Percentiles rank a stretch among this genome's conserved stretches.
Evolutionary conservation across 2,113 vertebrate species (phyloP).

Genomic region (Psittacus erithacus): DNA sequence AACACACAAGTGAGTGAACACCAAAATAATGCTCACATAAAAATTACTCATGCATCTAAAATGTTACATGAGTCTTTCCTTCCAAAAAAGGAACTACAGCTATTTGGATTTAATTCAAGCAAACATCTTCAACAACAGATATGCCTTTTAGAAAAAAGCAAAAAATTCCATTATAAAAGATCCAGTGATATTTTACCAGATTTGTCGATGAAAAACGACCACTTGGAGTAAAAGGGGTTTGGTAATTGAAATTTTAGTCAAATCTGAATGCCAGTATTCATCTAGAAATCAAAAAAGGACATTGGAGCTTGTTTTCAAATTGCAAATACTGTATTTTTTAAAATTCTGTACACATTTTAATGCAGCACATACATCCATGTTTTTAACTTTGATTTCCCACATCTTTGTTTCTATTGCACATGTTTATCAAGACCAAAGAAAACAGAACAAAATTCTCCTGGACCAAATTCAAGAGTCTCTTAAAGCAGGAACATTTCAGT

Average conservation of each 20-base stretch:
- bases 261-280: background rate
- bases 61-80: slow-evolving; percentile 1
- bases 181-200: background rate
- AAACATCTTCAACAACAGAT: slow-evolving; percentile 28
- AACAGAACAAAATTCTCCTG: background rate
- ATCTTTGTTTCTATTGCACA: background rate
- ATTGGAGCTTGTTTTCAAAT: background rate
- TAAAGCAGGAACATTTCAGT: background rate
- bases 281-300: background rate
- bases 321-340: background rate
- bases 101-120: background rate
- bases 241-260: background rate
- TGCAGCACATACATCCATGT: background rate
- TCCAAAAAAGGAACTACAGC: background rate
- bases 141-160: background rate
- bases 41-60: slow-evolving; percentile 39
- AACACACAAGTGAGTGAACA: background rate
- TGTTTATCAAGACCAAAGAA: background rate
- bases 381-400: background rate
- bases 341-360: background rate
- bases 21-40: slow-evolving; percentile 32
- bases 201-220: background rate
- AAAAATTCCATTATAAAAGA: slow-evolving; percentile 1
- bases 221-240: background rate
- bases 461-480: background rate